Conservation (phyloP, 2,888 invertebrate species). For the Empis livida region DNA sequence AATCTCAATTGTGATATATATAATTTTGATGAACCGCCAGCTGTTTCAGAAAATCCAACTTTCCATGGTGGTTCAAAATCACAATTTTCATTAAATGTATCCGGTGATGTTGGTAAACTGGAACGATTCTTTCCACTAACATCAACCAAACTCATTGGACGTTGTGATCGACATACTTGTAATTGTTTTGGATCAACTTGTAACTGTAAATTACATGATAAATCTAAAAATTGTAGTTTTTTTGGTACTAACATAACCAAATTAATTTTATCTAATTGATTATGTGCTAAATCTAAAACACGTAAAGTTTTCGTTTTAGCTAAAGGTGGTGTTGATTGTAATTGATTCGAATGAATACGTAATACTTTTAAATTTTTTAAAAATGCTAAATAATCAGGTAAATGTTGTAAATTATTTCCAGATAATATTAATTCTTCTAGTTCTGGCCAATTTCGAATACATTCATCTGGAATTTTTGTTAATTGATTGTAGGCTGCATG, state of each 20-base stretch:
- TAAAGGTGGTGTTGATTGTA: conserved; percentile 61
- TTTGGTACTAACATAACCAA: conserved; percentile 62
- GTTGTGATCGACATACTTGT: conserved; percentile 61
- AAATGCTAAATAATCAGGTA: conserved; percentile 63
- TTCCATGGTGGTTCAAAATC: conserved; percentile 61
- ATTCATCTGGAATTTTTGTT: conserved; percentile 57
- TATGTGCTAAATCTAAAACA: conserved; percentile 74
- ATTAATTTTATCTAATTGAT: conserved; percentile 69
- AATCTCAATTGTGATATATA: conserved; percentile 65
- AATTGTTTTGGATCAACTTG: conserved; percentile 76
- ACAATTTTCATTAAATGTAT: conserved; percentile 39
- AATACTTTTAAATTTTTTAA: conserved; percentile 59
- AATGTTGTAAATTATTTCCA: conserved; percentile 61
- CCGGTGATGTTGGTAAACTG: conserved; percentile 45
- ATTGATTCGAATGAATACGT: conserved; percentile 68
- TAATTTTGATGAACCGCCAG: conserved; percentile 59
- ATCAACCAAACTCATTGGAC: conserved; percentile 71
- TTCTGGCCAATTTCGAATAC: conserved; percentile 61
- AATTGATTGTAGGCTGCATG: conserved; percentile 71
- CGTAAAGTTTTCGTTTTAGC: conserved; percentile 60
- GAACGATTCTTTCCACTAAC: conserved; percentile 67
- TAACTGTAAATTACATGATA: conserved; percentile 69
- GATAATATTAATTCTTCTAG: conserved; percentile 72
- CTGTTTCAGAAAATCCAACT: conserved; percentile 74
- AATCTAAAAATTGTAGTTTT: conserved; percentile 70